phyloP scores from a whole-genome alignment of 2,888 invertebrate genomes.

The Oasisia sp. region DNA sequence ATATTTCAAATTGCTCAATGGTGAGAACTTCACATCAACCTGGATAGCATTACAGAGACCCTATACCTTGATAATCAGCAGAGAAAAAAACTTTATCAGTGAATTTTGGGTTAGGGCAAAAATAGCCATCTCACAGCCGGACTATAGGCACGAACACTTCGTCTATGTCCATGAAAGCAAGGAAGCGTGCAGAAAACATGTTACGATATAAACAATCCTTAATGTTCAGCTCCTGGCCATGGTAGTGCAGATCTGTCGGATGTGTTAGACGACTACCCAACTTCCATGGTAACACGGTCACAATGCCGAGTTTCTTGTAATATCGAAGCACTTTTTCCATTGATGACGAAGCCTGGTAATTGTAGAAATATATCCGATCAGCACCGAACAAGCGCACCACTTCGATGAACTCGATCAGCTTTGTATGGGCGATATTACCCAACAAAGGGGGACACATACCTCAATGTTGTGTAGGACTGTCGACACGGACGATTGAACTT shows the following conservation, averaged over 20 bases:
- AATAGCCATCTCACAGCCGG: too few relatives aligned
- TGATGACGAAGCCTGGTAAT: constrained; percentile 46
- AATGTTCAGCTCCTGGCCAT: constrained; percentile 59
- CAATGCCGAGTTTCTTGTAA: constrained; percentile 48
- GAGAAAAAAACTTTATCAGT: too few relatives aligned
- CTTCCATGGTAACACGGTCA: constrained; percentile 53
- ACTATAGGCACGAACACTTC: constrained; percentile 62
- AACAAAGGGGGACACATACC: constrained; percentile 62
- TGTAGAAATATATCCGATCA: constrained; percentile 56
- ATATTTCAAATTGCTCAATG: too few relatives aligned
- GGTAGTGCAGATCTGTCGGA: constrained; percentile 42
- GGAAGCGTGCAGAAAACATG: constrained; percentile 53
- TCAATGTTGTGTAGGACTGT: constrained; percentile 42
- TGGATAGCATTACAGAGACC: too few relatives aligned
- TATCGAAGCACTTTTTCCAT: constrained; percentile 49
- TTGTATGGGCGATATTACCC: constrained; percentile 52
- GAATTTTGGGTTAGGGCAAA: too few relatives aligned
- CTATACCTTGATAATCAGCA: too few relatives aligned
- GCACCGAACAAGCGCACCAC: constrained; percentile 55
- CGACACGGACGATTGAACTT: too few relatives aligned
- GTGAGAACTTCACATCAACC: too few relatives aligned
- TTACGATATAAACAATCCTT: constrained; percentile 62
- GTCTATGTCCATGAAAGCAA: constrained; percentile 61
- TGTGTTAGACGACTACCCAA: constrained; percentile 43
- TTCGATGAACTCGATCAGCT: constrained; percentile 61